Percentiles rank a stretch among this genome's conserved stretches.
Conservation (phyloP, 2,888 invertebrate species). For the Rhabditoides inermis region DNA sequence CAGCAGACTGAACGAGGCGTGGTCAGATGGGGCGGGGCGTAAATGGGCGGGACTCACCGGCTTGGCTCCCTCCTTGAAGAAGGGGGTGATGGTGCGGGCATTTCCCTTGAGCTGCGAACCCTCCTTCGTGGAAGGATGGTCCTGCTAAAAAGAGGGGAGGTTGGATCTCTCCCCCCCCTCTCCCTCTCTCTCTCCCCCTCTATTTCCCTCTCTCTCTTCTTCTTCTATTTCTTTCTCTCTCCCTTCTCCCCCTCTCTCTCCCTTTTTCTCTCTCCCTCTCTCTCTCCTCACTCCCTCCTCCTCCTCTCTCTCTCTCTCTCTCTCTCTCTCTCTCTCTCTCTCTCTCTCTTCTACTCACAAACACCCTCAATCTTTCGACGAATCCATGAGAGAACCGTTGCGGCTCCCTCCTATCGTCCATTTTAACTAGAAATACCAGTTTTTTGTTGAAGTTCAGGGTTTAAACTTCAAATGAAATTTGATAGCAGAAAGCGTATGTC, state of each 20-base stretch:
- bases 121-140: conserved; percentile 24
- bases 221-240: not conserved
- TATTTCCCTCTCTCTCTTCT: not conserved
- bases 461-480: not conserved
- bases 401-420: no score
- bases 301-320: not conserved
- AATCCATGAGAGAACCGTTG: conserved; percentile 4
- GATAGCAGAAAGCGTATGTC: no score
- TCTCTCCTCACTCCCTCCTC: not conserved
- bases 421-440: no score
- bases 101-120: conserved; percentile 25
- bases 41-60: conserved; percentile 20
- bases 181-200: not conserved
- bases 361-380: conserved; percentile 9
- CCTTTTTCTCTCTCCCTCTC: not conserved
- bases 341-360: conserved; percentile 7
- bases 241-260: not conserved
- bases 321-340: not conserved
- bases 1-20: not conserved
- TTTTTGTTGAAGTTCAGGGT: no score
- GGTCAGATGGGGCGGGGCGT: not conserved
- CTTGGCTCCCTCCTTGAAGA: conserved; percentile 39
- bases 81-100: conserved; percentile 43
- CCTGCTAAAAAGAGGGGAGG: conserved; percentile 22
- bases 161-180: not conserved